Evolutionary conservation across 2,797 vertebrate species (phyloP).

Genomic region (Naso thynnoides): DNA sequence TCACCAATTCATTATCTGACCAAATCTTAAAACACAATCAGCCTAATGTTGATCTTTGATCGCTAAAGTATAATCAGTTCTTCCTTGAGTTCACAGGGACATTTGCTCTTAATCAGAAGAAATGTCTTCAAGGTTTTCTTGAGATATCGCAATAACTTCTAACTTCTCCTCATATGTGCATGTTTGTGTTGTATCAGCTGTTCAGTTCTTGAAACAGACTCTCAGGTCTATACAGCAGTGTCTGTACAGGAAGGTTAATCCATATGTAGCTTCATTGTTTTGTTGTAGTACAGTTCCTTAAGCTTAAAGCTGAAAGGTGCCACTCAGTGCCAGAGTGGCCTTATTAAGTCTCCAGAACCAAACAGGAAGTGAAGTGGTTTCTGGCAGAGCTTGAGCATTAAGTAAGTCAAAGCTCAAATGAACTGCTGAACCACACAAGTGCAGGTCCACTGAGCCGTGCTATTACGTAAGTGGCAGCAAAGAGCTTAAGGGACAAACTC

Average conservation of each 20-base stretch:
- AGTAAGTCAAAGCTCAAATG: slow-evolving; percentile 11
- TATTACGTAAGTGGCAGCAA: slow-evolving; percentile 30
- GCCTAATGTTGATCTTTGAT: no score
- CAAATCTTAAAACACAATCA: no score
- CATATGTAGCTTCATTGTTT: neutral
- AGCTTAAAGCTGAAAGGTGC: neutral
- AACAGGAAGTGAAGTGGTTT: slow-evolving; percentile 12
- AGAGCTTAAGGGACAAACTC: slow-evolving; percentile 14
- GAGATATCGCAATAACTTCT: no score
- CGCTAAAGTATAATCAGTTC: no score
- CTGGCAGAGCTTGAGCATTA: slow-evolving; percentile 20
- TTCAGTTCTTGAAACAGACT: neutral
- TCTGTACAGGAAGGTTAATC: neutral
- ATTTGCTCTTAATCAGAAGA: no score
- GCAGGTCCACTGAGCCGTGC: slow-evolving; percentile 2
- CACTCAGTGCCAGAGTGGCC: neutral
- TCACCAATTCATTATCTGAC: no score
- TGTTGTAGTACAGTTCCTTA: neutral
- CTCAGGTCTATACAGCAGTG: neutral
- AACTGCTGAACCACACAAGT: slow-evolving; percentile 3
- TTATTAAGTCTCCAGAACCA: neutral
- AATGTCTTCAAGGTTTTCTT: no score
- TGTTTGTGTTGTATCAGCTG: neutral
- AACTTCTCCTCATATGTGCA: neutral
- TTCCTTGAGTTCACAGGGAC: no score